Conservation (phyloP, 2,113 vertebrate genomes). For the Charadrius vociferus region DNA sequence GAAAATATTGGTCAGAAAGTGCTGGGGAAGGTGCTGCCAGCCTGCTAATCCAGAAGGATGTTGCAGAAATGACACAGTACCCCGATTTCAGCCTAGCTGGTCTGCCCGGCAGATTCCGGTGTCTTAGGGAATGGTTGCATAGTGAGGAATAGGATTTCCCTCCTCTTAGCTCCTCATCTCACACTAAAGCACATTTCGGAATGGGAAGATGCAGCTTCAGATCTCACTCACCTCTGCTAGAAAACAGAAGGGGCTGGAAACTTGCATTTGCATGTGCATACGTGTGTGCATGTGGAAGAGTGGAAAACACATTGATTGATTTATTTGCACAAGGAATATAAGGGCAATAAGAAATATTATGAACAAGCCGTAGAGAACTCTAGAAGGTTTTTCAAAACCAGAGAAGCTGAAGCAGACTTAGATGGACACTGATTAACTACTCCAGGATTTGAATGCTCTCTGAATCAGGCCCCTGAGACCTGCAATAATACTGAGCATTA, state of each 20-base stretch:
- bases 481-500: not conserved
- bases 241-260: not conserved
- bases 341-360: not conserved
- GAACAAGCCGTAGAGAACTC: not conserved
- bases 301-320: not conserved
- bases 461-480: not conserved
- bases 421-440: not conserved
- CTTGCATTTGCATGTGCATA: accelerated
- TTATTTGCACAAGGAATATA: not conserved
- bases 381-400: not conserved
- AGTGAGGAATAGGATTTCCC: not conserved
- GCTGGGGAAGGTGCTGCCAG: not conserved
- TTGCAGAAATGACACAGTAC: not conserved
- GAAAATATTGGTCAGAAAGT: not conserved
- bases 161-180: not conserved
- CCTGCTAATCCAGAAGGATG: not conserved
- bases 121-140: not conserved
- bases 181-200: not conserved
- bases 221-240: not conserved
- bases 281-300: too few relatives aligned
- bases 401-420: not conserved
- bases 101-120: not conserved
- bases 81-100: not conserved
- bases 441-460: not conserved
- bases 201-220: not conserved